These are phyloP conservation scores for Epinotia nisella DNA, from an alignment of 2,888 invertebrate genomes.

Conservation along the genomic window DNA sequence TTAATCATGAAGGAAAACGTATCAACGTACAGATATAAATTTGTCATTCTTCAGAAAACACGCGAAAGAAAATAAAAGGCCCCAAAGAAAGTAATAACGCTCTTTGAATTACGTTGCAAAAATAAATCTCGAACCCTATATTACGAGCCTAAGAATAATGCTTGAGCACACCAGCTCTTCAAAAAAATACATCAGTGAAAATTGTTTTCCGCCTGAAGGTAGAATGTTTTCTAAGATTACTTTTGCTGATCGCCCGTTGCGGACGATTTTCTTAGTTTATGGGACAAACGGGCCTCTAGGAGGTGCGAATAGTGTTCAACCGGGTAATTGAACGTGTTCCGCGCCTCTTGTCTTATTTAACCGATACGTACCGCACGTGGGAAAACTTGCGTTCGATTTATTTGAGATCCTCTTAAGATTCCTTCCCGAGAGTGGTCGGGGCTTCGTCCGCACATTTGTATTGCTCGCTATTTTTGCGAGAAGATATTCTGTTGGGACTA, in stretches of 20 bases:
- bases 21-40: slow-evolving; percentile 44
- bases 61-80: slow-evolving; percentile 44
- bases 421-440: slow-evolving; percentile 37
- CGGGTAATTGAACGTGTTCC: slow-evolving; percentile 51
- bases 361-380: slow-evolving; percentile 43
- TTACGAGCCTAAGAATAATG: slow-evolving; percentile 51
- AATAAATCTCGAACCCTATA: slow-evolving; percentile 51
- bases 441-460: slow-evolving; percentile 32
- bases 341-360: slow-evolving; percentile 45
- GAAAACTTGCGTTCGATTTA: slow-evolving; percentile 44
- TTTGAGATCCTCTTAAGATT: slow-evolving; percentile 45
- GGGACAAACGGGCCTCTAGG: slow-evolving; percentile 59
- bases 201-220: slow-evolving; percentile 69
- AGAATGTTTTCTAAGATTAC: slow-evolving; percentile 71
- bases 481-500: slow-evolving; percentile 24
- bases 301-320: slow-evolving; percentile 61
- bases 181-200: slow-evolving; percentile 71
- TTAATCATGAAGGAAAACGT: slow-evolving; percentile 42
- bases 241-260: slow-evolving; percentile 66
- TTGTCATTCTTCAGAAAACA: slow-evolving; percentile 47
- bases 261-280: slow-evolving; percentile 68
- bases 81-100: slow-evolving; percentile 47
- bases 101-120: slow-evolving; percentile 49
- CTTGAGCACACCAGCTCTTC: slow-evolving; percentile 53
- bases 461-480: slow-evolving; percentile 35